Evolutionary conservation across 2,113 vertebrate species (phyloP).

Genomic region (Neolamprologus tretocephalus): DNA sequence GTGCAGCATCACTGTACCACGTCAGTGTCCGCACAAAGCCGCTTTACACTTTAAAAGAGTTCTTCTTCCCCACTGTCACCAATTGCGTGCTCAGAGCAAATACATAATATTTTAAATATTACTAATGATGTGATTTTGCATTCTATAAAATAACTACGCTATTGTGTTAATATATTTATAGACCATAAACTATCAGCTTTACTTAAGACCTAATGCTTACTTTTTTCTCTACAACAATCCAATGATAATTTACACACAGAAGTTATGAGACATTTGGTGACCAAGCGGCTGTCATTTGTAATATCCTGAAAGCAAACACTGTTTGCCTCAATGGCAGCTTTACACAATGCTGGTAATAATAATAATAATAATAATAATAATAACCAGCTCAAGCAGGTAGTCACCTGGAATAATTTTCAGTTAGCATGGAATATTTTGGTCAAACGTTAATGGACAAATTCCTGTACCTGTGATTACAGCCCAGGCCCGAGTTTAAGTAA

Average conservation of each 20-base stretch:
- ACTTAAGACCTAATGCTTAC: not conserved
- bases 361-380: not conserved
- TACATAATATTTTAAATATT: not conserved
- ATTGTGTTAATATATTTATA: not conserved
- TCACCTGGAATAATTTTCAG: not conserved
- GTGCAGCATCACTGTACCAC: not conserved
- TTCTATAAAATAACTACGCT: not conserved
- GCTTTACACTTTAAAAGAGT: not conserved
- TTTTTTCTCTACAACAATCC: not conserved
- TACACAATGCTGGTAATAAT: not conserved
- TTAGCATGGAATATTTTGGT: not conserved
- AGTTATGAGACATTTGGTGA: not conserved
- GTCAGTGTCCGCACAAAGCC: not conserved
- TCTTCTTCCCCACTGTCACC: not conserved
- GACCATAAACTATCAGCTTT: not conserved
- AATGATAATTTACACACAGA: not conserved
- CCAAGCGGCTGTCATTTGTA: not conserved
- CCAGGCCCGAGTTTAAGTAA: not conserved
- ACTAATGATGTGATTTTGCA: not conserved
- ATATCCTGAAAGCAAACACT: not conserved
- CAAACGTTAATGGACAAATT: not conserved
- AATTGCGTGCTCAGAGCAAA: not conserved
- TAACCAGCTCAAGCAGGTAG: not conserved
- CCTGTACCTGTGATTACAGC: not conserved
- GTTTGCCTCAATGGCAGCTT: not conserved